Base-by-base conservation (phyloP, 2,797 vertebrate species). In the Rhyacichthys aspro region DNA sequence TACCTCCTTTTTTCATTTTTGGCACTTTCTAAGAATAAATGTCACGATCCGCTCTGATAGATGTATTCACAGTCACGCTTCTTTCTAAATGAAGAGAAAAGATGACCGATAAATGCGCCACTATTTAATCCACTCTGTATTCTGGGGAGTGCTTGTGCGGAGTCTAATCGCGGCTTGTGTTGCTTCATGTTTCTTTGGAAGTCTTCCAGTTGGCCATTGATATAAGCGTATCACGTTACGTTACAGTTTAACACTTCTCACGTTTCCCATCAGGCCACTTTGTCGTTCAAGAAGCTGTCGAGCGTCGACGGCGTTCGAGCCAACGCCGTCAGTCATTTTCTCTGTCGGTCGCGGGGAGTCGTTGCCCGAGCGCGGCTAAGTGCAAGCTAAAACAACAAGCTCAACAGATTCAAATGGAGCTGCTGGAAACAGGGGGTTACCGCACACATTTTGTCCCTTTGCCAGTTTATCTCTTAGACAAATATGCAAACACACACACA, bases 371-470 rank as follows among this genome's bases (percentile, higher is more conserved):
- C 67, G 36, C 52, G 83, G 79, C 79, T 83, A 45, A 85, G 84
- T 77, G 63, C 72, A 62, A 76, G 82, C 82, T 87, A 81, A 91
- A 91, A 90, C 77, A 92, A 90, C 89, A 89, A 76, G 72, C 74
- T 77, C 48, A 43, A 80, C 62, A 88, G 84, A 91, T 86, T 83
- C 86, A 85, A 90, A 89, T 88, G 67, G 50, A 70, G 64, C 71
- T 78, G 36, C 63, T 74, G 56, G 55, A 60, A 43, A 1, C 16
- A n/a, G 42, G 58, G 61, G 67, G 44, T 55, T 62, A 60, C 75
- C 50, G 7, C 70, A 70, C 76, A 67, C 52, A 60, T 64, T 74
- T 56, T 63, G 56, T 70, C 55, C 42, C 43, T 66, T 42, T 61
- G 46, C 70, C 67, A 34, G 44, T 63, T 60, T 79, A 48, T 78